Conservation (phyloP, 2,797 vertebrate genomes). For the Sebastes trivittatus region DNA sequence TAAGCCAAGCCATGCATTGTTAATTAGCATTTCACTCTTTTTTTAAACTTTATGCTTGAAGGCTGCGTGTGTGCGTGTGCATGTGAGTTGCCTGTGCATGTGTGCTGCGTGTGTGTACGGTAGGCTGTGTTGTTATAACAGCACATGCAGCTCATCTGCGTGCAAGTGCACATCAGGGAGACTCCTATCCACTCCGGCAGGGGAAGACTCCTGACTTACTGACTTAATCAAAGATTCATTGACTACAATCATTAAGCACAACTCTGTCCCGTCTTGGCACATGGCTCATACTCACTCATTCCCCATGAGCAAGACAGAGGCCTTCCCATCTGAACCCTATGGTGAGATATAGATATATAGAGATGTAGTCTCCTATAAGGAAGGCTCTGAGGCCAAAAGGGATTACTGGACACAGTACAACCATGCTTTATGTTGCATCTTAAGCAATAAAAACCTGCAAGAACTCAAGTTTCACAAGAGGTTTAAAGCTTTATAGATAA, state of each 20-base stretch:
- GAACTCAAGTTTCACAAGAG: background rate
- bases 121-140: constrained; percentile 2
- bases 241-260: constrained; percentile 26
- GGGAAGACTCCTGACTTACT: constrained; percentile 6
- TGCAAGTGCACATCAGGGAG: constrained; percentile 23
- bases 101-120: background rate
- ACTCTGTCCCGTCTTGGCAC: constrained; percentile 17
- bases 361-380: background rate
- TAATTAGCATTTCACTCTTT: constrained; percentile 39
- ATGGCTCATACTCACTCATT: background rate
- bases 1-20: constrained; percentile 51
- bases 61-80: background rate
- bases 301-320: background rate
- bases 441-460: background rate
- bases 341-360: background rate
- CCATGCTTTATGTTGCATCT: background rate
- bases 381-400: background rate
- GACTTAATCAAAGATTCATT: constrained; percentile 59
- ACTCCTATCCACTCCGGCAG: background rate
- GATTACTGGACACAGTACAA: background rate
- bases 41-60: constrained; percentile 7
- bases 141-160: constrained; percentile 1
- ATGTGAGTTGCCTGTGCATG: background rate
- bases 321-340: background rate
- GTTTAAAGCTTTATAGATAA: background rate